Base-by-base conservation (phyloP, 1,140 invertebrate genomes). In the Neotoxoptera formosana region DNA sequence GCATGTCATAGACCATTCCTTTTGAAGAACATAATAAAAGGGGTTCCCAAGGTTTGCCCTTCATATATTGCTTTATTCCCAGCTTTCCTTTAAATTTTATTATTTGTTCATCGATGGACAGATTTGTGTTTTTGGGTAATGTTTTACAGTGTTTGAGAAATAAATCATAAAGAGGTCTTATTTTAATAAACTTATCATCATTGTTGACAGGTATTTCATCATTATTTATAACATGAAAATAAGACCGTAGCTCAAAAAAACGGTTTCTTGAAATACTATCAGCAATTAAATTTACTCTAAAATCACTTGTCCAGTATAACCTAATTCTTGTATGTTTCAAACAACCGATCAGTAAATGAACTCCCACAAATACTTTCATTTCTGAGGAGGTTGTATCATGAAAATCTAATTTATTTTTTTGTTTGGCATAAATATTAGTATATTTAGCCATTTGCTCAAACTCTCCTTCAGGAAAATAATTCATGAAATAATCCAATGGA, bases 41-140 rank as follows among this genome's bases (percentile, higher is more conserved):
- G 25, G 25, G n/a, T n/a, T n/a, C n/a, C n/a, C 9, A 45, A 36
- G 51, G 51, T 60, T 90, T 90, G 21, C 51, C 7, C 34, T 56
- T 90, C 30, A 53, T 90, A 25, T 60, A 90, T 36, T 95, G 94
- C 67, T 94, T 94, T 34, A 95, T 93, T 84, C 21, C 51, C 34
- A 94, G 76, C 14, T 93, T 30, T 25, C 95, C 94, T 91, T 94
- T 94, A 93, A 95, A 95, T 17, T 94, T 94, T 7, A 95, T 93
- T 94, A 95, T 95, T 93, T 95, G 94, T 83, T 95, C 94, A 94
- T 95, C 94, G 83, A 95, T 93, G 53, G 45, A 93, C 36, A 94
- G 81, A 21, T 94, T 20, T 93, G 93, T 83, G 93, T 94, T 94
- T 48, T 94, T 41, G 45, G 84, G 36, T n/a, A 94, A 91, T 20